Conservation (phyloP, 2,113 vertebrate genomes). For the Callithrix jacchus region DNA sequence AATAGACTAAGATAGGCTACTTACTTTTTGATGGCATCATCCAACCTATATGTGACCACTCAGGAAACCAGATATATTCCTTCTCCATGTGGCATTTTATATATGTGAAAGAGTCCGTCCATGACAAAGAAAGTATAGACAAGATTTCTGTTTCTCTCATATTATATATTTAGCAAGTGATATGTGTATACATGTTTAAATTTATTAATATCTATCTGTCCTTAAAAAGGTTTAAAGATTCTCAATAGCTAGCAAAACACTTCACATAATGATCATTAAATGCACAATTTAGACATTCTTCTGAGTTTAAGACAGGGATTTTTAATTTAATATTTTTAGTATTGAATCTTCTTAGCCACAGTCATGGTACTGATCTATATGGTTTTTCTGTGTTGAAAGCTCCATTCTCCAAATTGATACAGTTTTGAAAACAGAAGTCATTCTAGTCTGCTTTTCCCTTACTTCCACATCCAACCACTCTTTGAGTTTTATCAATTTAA, state of each 20-base stretch:
- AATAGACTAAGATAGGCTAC: neutral
- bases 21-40: neutral
- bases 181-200: neutral
- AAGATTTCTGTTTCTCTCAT: neutral
- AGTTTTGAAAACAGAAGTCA: neutral
- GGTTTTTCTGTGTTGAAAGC: neutral
- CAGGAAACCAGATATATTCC: neutral
- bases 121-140: fast-evolving
- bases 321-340: neutral
- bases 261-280: neutral
- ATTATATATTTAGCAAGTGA: neutral
- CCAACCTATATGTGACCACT: neutral
- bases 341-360: neutral
- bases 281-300: neutral
- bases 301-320: neutral
- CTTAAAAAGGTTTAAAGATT: neutral
- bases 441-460: neutral
- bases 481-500: neutral
- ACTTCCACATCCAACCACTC: neutral
- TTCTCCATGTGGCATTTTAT: neutral
- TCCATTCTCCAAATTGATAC: neutral
- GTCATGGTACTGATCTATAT: neutral
- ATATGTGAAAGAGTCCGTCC: no score
- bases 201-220: neutral
- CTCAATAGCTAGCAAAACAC: neutral